These are phyloP conservation scores for Acanthis flammea DNA, from an alignment of 2,797 vertebrate species.

Conservation along the genomic window DNA sequence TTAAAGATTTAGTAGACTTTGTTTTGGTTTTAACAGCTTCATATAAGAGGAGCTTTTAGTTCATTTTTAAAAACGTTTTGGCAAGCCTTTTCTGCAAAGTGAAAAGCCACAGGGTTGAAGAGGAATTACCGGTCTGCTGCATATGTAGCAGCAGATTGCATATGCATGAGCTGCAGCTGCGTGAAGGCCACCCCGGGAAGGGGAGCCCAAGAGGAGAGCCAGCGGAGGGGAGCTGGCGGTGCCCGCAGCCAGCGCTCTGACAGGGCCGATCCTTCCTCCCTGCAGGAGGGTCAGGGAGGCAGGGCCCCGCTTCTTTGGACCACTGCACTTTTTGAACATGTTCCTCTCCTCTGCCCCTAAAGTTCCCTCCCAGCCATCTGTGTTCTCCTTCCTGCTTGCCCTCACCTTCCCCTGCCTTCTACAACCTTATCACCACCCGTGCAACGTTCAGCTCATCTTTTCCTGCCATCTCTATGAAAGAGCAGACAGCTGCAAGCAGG, in stretches of 20 bases:
- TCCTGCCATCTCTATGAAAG: not conserved
- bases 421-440: not conserved
- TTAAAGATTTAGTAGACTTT: not conserved
- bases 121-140: conserved; percentile 6
- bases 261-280: not conserved
- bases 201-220: not conserved
- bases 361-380: not conserved
- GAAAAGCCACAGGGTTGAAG: not conserved
- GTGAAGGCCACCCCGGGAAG: not conserved
- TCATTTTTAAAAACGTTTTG: not conserved
- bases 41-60: not conserved
- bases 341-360: not conserved
- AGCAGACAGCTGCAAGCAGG: not conserved
- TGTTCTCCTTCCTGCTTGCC: not conserved
- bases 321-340: accelerated
- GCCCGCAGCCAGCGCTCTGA: not conserved
- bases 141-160: conserved; percentile 6
- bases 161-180: conserved; percentile 33
- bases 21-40: not conserved
- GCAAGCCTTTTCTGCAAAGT: not conserved
- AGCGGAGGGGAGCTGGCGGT: not conserved
- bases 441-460: not conserved
- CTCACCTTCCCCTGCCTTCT: not conserved
- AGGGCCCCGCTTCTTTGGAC: accelerated
- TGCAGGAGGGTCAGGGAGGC: not conserved